Conservation (phyloP, 2,797 vertebrate genomes). For the Gallinago stenura region DNA sequence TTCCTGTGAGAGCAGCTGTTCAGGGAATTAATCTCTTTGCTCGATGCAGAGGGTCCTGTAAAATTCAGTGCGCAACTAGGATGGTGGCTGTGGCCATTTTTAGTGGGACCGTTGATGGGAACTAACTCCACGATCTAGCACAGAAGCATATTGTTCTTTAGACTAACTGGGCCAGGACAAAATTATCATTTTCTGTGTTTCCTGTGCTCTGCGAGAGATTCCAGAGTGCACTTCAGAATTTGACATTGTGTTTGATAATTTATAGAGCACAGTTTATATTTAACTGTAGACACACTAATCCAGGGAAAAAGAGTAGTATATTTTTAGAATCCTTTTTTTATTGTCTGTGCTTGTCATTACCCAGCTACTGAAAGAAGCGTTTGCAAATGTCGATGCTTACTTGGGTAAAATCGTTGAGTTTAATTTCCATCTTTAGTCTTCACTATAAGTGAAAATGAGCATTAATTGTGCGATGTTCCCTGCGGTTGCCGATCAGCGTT, state of each 20-base stretch:
- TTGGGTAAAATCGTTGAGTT: background rate
- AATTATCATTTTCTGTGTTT: constrained; percentile 53
- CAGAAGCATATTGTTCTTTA: constrained; percentile 41
- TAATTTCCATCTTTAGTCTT: background rate
- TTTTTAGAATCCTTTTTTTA: constrained; percentile 66
- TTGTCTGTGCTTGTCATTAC: constrained; percentile 55
- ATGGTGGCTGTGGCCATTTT: constrained; percentile 20
- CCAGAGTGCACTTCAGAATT: constrained; percentile 47
- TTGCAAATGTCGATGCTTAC: constrained; percentile 1
- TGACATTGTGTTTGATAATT: constrained; percentile 71
- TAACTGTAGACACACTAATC: constrained; percentile 69
- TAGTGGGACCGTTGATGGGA: background rate
- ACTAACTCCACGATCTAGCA: background rate
- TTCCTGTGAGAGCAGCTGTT: constrained; percentile 66
- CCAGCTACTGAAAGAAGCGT: background rate
- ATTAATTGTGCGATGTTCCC: background rate
- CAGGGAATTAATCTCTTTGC: constrained; percentile 25
- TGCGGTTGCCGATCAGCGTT: background rate
- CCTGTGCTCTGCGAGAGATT: constrained; percentile 28
- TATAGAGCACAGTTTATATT: constrained; percentile 68
- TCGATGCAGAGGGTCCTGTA: constrained; percentile 25
- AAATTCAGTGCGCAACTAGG: background rate
- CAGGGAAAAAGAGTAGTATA: constrained; percentile 44
- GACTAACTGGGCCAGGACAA: constrained; percentile 53
- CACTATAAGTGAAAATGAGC: background rate